Evolutionary conservation across 2,888 invertebrate genomes (phyloP), one percentile per base, ranked within the genome.

Genomic region (Uloborus plumipes): DNA sequence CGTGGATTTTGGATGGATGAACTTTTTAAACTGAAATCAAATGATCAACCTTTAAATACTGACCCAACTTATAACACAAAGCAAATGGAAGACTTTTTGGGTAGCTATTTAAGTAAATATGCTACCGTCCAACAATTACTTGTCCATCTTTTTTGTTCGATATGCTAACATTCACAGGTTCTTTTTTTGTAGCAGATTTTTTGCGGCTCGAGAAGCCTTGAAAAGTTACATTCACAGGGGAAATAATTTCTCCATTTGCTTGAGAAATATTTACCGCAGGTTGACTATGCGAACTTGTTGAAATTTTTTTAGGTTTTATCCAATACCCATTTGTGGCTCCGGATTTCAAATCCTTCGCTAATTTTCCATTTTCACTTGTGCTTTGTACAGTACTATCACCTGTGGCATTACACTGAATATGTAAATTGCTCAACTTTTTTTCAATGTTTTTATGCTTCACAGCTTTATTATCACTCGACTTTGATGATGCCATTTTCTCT

Each of bases 51-150:
- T 58, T 59, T 50, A 50, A 53, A 72, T n/a, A 47, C 61, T 39
- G 62, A 61, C 75, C 70, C 74, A 55, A 62, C 31, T 39, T 18
- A 65, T 62, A 20, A 74, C 59, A 61, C 47, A 69, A 67, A 71
- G 31, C 51, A 47, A 65, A 11, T 75, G 69, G 81, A 81, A 75
- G 81, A 81, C 81, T 75, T 55, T 59, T 67, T 11, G 58, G 47
- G 67, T 18, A 47, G 18, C 39, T 18, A 16, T 62, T 20, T 9
- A 15, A 55, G 20, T 70, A 61, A 69, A 74, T 74, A 75, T 81
- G 81, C 81, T 81, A 81, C 75, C 81, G 81, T 58, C 74, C 81
- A 74, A 81, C 65, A 16, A 81, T 64, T 50, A 75, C 39, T 50
- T 70, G 81, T 50, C 70, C 65, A 75, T 81, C 81, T 55, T 81